Base-by-base conservation (phyloP, 2,888 invertebrate genomes). In the Hirtodrosophila cameraria region DNA sequence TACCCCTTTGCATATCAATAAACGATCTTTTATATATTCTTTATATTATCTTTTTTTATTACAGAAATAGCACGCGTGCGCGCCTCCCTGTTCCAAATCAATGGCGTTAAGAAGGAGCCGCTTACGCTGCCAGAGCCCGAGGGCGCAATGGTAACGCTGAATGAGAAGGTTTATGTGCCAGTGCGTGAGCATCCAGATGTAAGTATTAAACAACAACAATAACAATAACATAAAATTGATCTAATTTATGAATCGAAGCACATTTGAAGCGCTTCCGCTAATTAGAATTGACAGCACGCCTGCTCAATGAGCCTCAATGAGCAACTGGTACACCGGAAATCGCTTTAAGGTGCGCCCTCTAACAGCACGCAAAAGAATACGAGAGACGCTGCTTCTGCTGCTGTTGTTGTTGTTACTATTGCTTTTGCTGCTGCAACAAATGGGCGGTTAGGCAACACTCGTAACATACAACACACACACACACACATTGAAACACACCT, bases 171-270 rank as follows among this genome's bases (percentile, higher is more conserved):
- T 89, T 99, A 98, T 92, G 99, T 99, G 91, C 99, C 99, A 91
- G 98, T 98, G 88, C 99, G 99, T 94, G 99, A 99, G 92, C 97
- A 99, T 92, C 99, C 99, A 93, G 99, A 99, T 93, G 99, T 99
- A 93, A 97, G 98, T 97, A 64, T 15, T 30, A 0, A 28, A 6
- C 8, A 1, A 60, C 4, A 12, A 1, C 20, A n/a, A n/a, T 2
- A 35, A 11, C 15, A 45, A 31, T 30, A 30, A 50, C 11, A 57
- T 38, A 46, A 49, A 72, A 82, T n/a, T 78, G 75, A 82, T 79
- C 82, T 82, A 78, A 79, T 79, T 85, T 79, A 72, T 70, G 70
- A 73, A 79, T 75, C 58, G 76, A 66, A 74, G 66, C 70, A 67
- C 67, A 77, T 73, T 67, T 65, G 67, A 64, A 66, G 73, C 76